These are phyloP conservation scores for Iguana delicatissima DNA, from an alignment of 2,797 vertebrate genomes.

Conservation along the genomic window DNA sequence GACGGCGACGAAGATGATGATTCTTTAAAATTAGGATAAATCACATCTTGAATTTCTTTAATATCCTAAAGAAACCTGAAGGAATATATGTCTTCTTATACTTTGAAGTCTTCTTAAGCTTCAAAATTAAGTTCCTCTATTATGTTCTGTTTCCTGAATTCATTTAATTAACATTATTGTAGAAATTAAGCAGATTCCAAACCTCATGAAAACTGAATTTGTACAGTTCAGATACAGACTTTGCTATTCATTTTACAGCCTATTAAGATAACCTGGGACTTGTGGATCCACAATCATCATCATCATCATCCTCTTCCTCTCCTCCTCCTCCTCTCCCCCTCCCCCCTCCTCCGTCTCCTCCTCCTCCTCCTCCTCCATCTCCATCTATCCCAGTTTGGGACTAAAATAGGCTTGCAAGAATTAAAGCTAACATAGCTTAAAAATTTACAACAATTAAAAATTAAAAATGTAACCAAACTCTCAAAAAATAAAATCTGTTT, in stretches of 20 bases:
- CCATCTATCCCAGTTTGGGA: too few species aligned
- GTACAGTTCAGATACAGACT: too few species aligned
- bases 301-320: not conserved
- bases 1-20: not conserved
- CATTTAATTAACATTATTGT: slow-evolving; percentile 52
- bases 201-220: slow-evolving; percentile 6
- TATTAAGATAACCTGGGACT: not conserved
- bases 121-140: slow-evolving; percentile 44
- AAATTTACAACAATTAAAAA: too few species aligned
- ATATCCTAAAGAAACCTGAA: not conserved
- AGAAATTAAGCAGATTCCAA: slow-evolving; percentile 29
- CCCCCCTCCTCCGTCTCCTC: too few species aligned
- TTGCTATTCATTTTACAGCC: not conserved
- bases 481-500: too few species aligned
- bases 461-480: too few species aligned
- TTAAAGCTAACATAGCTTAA: too few species aligned
- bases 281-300: not conserved
- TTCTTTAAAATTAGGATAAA: not conserved
- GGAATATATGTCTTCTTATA: slow-evolving; percentile 14
- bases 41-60: not conserved
- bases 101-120: too few species aligned
- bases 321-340: too few species aligned
- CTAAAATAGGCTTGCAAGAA: too few species aligned
- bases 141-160: slow-evolving; percentile 52
- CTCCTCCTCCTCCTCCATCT: too few species aligned